Evolutionary conservation across 2,113 vertebrate genomes (phyloP).

Genomic region (Gyps fulvus): DNA sequence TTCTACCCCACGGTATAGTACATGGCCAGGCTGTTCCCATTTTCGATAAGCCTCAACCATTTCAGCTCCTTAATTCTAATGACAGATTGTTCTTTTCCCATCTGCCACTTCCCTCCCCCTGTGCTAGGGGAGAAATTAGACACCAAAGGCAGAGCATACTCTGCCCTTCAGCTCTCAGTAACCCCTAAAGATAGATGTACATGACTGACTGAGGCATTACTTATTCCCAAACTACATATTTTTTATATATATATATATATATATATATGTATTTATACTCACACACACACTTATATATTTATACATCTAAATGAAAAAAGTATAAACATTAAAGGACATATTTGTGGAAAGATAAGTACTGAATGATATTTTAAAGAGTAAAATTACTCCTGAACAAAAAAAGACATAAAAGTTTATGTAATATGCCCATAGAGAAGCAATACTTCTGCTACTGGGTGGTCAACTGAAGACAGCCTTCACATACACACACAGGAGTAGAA

Average conservation of each 20-base stretch:
- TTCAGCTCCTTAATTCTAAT: constrained; percentile 46
- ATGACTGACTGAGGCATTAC: background rate
- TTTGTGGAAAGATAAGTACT: background rate
- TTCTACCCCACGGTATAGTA: background rate
- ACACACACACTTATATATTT: background rate
- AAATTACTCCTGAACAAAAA: background rate
- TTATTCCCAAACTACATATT: background rate
- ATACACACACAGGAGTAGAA: background rate
- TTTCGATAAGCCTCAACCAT: background rate
- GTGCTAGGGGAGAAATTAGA: constrained; percentile 21
- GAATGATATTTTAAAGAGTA: background rate
- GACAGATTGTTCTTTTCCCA: constrained; percentile 47
- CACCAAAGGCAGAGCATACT: background rate
- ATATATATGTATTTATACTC: background rate
- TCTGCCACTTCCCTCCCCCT: constrained; percentile 32
- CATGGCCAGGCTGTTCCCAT: background rate
- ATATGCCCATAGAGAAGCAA: background rate
- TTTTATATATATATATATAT: too few species aligned
- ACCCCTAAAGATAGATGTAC: background rate
- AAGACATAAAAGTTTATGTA: background rate
- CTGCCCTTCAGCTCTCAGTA: background rate
- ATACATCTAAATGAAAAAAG: background rate
- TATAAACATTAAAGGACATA: background rate
- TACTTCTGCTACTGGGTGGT: background rate
- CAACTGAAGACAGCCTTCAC: background rate